phyloP scores from a whole-genome alignment of 2,888 invertebrate genomes.

The Dioctria rufipes region DNA sequence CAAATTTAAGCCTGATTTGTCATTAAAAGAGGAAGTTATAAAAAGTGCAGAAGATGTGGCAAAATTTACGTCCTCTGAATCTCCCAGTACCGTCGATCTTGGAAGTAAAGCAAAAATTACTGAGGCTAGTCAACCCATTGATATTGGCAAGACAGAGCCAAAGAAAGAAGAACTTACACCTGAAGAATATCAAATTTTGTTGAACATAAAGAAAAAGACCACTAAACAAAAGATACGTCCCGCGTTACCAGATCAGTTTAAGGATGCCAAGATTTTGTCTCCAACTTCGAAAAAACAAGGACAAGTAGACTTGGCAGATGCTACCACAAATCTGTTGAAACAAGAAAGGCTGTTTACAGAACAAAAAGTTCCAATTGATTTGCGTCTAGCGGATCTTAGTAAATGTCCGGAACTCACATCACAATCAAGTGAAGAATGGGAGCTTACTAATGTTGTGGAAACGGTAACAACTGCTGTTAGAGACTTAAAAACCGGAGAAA shows the following conservation, averaged over 20 bases:
- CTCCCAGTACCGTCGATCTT: too few relatives aligned
- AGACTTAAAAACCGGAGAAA: constrained; percentile 44
- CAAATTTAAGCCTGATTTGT: too few relatives aligned
- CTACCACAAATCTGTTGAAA: neutral
- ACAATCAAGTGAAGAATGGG: constrained; percentile 33
- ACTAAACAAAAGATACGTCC: constrained; percentile 70
- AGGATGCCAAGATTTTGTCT: constrained; percentile 1
- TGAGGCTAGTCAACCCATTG: neutral
- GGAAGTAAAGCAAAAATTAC: too few relatives aligned
- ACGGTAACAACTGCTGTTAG: constrained; percentile 47
- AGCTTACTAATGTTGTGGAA: constrained; percentile 45
- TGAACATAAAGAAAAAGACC: constrained; percentile 68
- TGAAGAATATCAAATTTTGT: constrained; percentile 68
- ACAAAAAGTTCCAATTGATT: neutral
- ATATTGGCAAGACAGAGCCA: constrained; percentile 58
- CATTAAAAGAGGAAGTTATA: too few relatives aligned
- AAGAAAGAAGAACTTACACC: constrained; percentile 64
- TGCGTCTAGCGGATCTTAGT: neutral
- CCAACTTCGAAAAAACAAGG: constrained; percentile 58
- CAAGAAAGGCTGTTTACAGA: neutral
- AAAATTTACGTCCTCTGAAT: too few relatives aligned
- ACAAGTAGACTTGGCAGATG: neutral
- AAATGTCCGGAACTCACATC: neutral
- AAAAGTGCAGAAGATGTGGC: too few relatives aligned
- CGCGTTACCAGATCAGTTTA: constrained; percentile 68